Percentiles rank a stretch among this genome's conserved stretches.
Evolutionary conservation across 2,113 vertebrate species (phyloP).

Genomic region (Mungos mungo): DNA sequence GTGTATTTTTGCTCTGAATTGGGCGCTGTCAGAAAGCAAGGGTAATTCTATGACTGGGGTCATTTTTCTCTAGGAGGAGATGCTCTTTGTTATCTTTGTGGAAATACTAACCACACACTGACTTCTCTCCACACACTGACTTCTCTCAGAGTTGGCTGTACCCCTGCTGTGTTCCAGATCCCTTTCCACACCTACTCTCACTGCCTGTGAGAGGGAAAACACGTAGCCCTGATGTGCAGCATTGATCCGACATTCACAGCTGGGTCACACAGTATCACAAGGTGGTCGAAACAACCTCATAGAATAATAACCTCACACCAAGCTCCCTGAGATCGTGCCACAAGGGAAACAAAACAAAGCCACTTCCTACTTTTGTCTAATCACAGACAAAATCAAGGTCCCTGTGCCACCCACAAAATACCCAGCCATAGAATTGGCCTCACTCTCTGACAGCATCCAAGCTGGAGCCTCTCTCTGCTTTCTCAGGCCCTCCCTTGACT

Average conservation of each 20-base stretch:
- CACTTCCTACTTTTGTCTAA: not conserved
- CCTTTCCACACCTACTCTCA: not conserved
- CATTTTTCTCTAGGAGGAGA: not conserved
- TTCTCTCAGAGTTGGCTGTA: not conserved
- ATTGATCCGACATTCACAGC: rapidly evolving
- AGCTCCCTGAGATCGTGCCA: not conserved
- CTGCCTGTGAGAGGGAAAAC: not conserved
- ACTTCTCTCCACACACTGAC: not conserved
- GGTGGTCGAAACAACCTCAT: not conserved
- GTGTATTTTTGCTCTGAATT: not conserved
- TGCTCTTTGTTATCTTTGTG: not conserved
- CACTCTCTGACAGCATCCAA: not conserved
- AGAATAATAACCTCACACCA: not conserved
- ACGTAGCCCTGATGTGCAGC: not conserved
- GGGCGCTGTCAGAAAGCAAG: not conserved
- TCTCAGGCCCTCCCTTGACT: not conserved
- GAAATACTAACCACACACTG: not conserved
- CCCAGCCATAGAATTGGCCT: not conserved
- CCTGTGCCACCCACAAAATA: not conserved
- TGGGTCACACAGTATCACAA: not conserved
- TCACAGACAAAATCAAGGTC: not conserved
- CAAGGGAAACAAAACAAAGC: not conserved
- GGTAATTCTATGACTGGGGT: not conserved
- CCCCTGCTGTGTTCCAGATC: not conserved
- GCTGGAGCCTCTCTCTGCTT: not conserved